Evolutionary conservation across 2,797 vertebrate species (phyloP).

Genomic region (Gila robusta): DNA sequence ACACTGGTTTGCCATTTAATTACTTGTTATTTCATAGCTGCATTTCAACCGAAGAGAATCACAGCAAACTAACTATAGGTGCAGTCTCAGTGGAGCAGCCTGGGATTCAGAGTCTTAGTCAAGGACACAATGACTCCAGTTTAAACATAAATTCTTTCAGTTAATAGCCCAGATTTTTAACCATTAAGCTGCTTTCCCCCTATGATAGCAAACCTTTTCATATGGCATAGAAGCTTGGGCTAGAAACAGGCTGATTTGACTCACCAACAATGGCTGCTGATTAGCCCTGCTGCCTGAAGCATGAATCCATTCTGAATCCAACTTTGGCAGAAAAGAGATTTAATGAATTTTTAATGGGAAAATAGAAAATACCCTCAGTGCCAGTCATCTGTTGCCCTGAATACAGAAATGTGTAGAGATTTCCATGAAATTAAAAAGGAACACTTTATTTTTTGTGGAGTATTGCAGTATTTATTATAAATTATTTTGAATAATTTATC

Average conservation of each 20-base stretch:
- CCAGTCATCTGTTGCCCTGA: conserved; percentile 11
- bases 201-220: not conserved
- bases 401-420: not conserved
- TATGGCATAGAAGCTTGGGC: not conserved
- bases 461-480: not conserved
- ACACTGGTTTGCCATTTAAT: conserved; percentile 1
- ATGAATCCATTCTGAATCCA: conserved; percentile 14
- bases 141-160: conserved; percentile 14
- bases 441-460: not conserved
- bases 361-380: not conserved
- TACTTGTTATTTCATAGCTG: not conserved
- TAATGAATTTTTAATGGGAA: conserved; percentile 14
- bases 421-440: not conserved
- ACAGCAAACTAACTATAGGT: conserved; percentile 21
- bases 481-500: not conserved
- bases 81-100: conserved; percentile 13
- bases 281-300: conserved; percentile 19
- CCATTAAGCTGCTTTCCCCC: not conserved
- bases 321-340: conserved; percentile 16
- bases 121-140: conserved; percentile 32
- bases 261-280: conserved; percentile 20
- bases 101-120: conserved; percentile 1
- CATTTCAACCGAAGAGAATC: not conserved
- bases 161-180: conserved; percentile 37
- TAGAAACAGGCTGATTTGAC: conserved; percentile 32